Base-by-base conservation (phyloP, 2,888 invertebrate genomes). In the Norana najaformis region DNA sequence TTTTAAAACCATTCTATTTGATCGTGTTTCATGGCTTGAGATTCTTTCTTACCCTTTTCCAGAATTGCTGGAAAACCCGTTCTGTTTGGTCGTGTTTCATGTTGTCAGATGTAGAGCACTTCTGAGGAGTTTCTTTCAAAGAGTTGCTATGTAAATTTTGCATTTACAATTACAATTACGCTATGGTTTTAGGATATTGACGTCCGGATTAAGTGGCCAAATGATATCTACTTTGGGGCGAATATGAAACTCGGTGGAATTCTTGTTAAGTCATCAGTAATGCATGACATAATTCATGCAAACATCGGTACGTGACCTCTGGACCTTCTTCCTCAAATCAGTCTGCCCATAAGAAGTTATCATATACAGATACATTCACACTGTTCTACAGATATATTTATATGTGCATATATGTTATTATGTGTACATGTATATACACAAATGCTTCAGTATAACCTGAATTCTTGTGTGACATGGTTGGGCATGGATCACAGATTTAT, bases 121-220 rank as follows among this genome's bases (percentile, higher is more conserved):
- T 53, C 3, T 30, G 53, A 53, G 53, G 30, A 53, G 23, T 53
- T 53, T 3, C 23, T 53, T 30, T 53, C 2, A 23, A 53, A n/a
- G n/a, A n/a, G n/a, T n/a, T n/a, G 53, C 39, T 39, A 2, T 88
- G 36, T 38, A 88, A 38, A 41, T 88, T 69, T 5, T 88, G 39
- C 13, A 16, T 11, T 38, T 88, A 39, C 41, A 23, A 41, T 37
- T 41, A 39, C n/a, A 89, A 53, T 35, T 20, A 20, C 20, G 34
- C 85, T 85, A 20, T 88, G 85, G 39, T 92, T 93, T 35, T 92
- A 95, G 94, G 93, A 95, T 36, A 92, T 95, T 38, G 94, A 95
- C 93, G 94, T 96, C 92, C 96, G 97, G 93, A 96, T 99, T 92
- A 99, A 99, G 95, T 99, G 99, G 99, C 99, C 99, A 23, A 99